A percentile compares a stretch with the other conserved stretches of the same genome.
phyloP scores from a whole-genome alignment of 2,797 vertebrate genomes.

The Gila robusta region DNA sequence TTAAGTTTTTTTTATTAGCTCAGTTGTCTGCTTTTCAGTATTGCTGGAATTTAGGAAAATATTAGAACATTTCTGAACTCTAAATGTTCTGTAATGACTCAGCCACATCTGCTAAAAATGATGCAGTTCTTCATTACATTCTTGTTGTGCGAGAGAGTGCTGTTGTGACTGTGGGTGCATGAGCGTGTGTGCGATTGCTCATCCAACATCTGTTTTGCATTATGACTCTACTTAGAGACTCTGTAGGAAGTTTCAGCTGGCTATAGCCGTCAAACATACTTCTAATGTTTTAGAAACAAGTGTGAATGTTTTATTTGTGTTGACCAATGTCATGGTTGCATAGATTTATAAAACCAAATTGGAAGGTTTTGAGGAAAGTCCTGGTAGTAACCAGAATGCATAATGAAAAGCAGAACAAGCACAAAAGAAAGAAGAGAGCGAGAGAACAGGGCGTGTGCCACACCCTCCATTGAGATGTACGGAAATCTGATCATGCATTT shows the following conservation, averaged over 20 bases:
- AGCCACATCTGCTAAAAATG: constrained; percentile 24
- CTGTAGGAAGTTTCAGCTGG: constrained; percentile 59
- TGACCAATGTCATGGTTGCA: constrained; percentile 38
- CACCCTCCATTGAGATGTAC: constrained; percentile 75
- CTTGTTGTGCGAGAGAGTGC: constrained; percentile 28
- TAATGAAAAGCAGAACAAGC: constrained; percentile 45
- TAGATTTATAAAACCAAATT: constrained; percentile 4
- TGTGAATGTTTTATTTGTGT: constrained; percentile 38
- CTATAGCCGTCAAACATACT: constrained; percentile 60
- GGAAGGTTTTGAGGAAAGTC: constrained; percentile 69
- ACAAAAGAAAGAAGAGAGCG: constrained; percentile 50
- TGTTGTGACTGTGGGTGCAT: constrained; percentile 16
- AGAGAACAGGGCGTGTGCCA: constrained; percentile 65
- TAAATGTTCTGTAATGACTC: constrained; percentile 26
- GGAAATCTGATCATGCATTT: constrained; percentile 69
- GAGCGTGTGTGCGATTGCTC: constrained; percentile 18
- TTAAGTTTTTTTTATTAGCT: neutral
- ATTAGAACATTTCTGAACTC: neutral
- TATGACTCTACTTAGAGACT: constrained; percentile 62
- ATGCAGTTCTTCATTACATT: constrained; percentile 39
- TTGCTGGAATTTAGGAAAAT: neutral
- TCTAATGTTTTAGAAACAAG: constrained; percentile 45
- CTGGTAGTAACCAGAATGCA: constrained; percentile 47
- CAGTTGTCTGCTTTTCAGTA: neutral
- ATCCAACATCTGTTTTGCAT: constrained; percentile 82